phyloP scores from a whole-genome alignment of 2,113 vertebrate genomes.

The Poeciliopsis turrubarensis region DNA sequence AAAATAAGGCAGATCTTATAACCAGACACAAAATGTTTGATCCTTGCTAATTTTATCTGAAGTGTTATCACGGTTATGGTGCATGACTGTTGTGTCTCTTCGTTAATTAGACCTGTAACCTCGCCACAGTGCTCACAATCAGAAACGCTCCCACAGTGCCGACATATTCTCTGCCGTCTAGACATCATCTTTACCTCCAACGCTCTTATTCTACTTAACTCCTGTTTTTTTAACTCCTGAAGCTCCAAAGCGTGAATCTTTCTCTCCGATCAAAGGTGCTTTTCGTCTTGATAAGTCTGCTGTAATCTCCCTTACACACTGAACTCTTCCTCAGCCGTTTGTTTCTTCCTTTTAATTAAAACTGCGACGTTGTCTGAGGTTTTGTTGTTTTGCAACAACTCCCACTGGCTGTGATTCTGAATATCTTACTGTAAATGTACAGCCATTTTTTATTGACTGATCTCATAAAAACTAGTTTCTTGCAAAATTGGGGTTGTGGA shows the following conservation, averaged over 20 bases:
- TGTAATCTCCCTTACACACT: conserved; percentile 52
- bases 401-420: background rate
- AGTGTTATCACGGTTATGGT: conserved; percentile 33
- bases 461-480: background rate
- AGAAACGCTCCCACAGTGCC: conserved; percentile 46
- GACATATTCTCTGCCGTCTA: conserved; percentile 28
- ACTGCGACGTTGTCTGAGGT: background rate
- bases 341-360: conserved; percentile 30
- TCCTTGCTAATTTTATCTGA: conserved; percentile 41
- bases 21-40: conserved; percentile 33
- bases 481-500: background rate
- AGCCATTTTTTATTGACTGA: background rate
- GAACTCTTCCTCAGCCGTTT: conserved; percentile 41
- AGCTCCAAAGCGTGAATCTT: conserved; percentile 8
- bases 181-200: conserved; percentile 37
- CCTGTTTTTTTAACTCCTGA: conserved; percentile 18
- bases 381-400: background rate
- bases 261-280: background rate
- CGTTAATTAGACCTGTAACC: conserved; percentile 63
- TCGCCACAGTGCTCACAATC: conserved; percentile 61
- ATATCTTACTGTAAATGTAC: background rate
- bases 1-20: background rate
- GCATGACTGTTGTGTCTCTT: conserved; percentile 43
- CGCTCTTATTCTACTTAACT: conserved; percentile 8
- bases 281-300: conserved; percentile 50